Percentiles rank a stretch among this genome's conserved stretches.
Evolutionary conservation across 2,888 invertebrate genomes (phyloP).

Genomic region (Steinernema carpocapsae): DNA sequence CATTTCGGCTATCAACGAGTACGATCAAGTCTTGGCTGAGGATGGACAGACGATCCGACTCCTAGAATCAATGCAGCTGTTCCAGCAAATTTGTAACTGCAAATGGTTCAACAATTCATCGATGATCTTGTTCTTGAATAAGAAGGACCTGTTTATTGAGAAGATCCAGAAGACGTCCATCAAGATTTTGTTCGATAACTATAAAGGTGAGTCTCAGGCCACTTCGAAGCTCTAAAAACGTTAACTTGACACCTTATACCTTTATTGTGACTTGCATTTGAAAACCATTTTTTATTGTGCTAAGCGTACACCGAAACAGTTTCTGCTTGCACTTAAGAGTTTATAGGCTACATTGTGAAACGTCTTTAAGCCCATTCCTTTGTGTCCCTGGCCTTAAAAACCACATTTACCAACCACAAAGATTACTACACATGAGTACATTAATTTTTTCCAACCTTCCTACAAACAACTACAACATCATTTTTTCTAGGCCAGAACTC

Average conservation of each 20-base stretch:
- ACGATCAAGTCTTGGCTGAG: conserved; percentile 50
- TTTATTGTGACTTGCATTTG: too few relatives aligned
- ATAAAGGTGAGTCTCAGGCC: conserved; percentile 45
- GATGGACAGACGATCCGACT: conserved; percentile 48
- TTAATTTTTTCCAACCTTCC: conserved; percentile 11
- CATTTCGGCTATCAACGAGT: conserved; percentile 53
- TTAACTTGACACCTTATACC: too few relatives aligned
- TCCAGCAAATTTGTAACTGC: conserved; percentile 49
- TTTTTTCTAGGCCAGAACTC: conserved; percentile 45
- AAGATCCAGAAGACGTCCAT: conserved; percentile 47
- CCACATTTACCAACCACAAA: too few relatives aligned
- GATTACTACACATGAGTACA: too few relatives aligned
- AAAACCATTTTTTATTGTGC: too few relatives aligned
- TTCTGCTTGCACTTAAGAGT: too few relatives aligned
- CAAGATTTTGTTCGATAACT: conserved; percentile 45
- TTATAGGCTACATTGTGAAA: too few relatives aligned
- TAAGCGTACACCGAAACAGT: too few relatives aligned
- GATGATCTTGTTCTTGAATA: conserved; percentile 54
- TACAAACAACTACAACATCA: neutral
- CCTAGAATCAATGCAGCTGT: conserved; percentile 48
- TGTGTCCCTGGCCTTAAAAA: too few relatives aligned
- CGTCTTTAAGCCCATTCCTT: too few relatives aligned
- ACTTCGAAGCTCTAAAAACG: too few relatives aligned
- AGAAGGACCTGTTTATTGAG: conserved; percentile 51
- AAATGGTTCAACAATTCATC: conserved; percentile 48